A percentile compares a stretch with the other conserved stretches of the same genome.
Evolutionary conservation across 2,888 invertebrate species (phyloP).

Genomic region (Drosophila nr. fundita): DNA sequence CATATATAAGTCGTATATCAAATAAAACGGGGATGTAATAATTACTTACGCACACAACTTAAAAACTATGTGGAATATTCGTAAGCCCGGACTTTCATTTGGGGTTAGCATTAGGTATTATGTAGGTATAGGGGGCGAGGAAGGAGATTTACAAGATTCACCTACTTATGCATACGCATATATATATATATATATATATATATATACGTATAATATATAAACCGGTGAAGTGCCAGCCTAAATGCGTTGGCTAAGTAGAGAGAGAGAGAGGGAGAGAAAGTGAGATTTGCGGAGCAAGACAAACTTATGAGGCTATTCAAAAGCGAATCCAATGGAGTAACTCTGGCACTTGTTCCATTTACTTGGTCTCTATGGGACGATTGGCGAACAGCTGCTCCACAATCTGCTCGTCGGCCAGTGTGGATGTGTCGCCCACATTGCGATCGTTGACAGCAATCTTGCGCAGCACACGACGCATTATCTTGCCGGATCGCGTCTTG

Average conservation of each 20-base stretch:
- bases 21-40: slow-evolving; percentile 31
- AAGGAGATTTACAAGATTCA: slow-evolving; percentile 72
- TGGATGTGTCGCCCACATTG: slow-evolving; percentile 96
- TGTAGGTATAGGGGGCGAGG: slow-evolving; percentile 11
- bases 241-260: slow-evolving; percentile 47
- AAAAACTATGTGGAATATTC: slow-evolving; percentile 60
- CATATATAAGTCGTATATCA: slow-evolving; percentile 3
- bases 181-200: neutral
- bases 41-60: slow-evolving; percentile 75
- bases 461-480: slow-evolving; percentile 97
- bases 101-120: slow-evolving; percentile 26
- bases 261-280: neutral
- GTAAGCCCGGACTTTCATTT: slow-evolving; percentile 60
- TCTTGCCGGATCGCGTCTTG: slow-evolving; percentile 98
- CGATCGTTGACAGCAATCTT: slow-evolving; percentile 96
- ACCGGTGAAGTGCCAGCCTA: slow-evolving; percentile 39
- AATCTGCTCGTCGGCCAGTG: slow-evolving; percentile 96
- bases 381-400: slow-evolving; percentile 92
- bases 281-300: slow-evolving; percentile 33
- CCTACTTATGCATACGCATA: slow-evolving; percentile 30
- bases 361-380: slow-evolving; percentile 86
- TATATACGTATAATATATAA: slow-evolving; percentile 8
- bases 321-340: slow-evolving; percentile 31
- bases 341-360: slow-evolving; percentile 44
- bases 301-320: slow-evolving; percentile 38